Evolutionary conservation across 2,113 vertebrate species (phyloP).

Genomic region (Orcinus orca): DNA sequence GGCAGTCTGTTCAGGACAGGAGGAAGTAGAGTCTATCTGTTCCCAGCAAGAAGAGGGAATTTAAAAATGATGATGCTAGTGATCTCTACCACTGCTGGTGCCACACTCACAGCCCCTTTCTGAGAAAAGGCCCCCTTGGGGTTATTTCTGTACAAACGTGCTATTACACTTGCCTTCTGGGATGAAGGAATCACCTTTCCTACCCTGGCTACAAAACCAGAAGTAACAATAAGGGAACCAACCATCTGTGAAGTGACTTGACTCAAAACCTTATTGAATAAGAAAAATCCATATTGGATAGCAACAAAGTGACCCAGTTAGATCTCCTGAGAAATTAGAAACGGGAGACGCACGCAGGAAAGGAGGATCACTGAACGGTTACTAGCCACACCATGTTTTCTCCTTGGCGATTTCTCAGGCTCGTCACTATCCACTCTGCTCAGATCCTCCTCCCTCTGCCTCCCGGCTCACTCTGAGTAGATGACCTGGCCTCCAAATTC

Average conservation of each 20-base stretch:
- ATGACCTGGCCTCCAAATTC: background rate
- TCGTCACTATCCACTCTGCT: background rate
- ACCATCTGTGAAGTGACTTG: background rate
- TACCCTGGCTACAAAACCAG: background rate
- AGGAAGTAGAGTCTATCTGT: background rate
- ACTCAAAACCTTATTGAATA: background rate
- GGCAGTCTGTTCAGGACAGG: background rate
- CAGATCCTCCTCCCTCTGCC: background rate
- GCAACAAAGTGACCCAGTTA: background rate
- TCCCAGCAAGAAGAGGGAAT: background rate
- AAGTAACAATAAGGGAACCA: background rate
- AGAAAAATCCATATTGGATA: background rate
- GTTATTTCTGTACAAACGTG: background rate
- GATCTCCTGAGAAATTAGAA: background rate
- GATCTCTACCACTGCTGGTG: background rate
- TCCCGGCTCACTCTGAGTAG: background rate
- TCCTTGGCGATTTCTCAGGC: background rate
- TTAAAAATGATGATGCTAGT: background rate
- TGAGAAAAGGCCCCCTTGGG: background rate
- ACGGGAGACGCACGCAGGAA: background rate
- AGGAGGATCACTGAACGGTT: background rate
- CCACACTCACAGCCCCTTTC: background rate
- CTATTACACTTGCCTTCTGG: background rate
- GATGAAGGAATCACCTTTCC: background rate
- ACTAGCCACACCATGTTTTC: fast-evolving